A percentile compares a stretch with the other conserved stretches of the same genome.
phyloP scores from a whole-genome alignment of 2,797 vertebrate species.

The Ctenopoma multispine region DNA sequence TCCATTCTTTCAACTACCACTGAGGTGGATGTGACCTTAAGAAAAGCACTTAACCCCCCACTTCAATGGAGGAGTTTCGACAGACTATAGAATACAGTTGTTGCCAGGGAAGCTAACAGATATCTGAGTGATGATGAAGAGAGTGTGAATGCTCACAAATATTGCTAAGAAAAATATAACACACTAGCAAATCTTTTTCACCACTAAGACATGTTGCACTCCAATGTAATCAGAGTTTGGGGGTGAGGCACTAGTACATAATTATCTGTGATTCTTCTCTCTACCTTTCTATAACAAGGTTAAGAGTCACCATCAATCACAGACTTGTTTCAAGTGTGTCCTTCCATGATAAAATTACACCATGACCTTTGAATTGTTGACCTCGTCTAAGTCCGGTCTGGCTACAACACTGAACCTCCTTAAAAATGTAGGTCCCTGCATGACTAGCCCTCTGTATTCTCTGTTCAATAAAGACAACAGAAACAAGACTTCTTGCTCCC shows the following conservation, averaged over 20 bases:
- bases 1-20: neutral
- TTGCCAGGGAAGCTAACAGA: neutral
- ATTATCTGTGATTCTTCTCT: neutral
- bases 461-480: slow-evolving; percentile 2
- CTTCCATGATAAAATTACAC: neutral
- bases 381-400: no score
- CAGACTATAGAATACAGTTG: neutral
- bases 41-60: neutral
- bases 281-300: neutral
- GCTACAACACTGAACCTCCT: neutral
- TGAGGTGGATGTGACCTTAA: neutral
- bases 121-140: neutral
- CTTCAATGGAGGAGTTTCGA: neutral
- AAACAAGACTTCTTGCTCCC: slow-evolving; percentile 12
- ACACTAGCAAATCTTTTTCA: neutral
- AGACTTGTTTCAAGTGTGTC: neutral
- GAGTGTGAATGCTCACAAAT: neutral
- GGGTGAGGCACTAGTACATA: neutral
- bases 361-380: neutral
- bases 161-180: neutral
- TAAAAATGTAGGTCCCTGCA: neutral
- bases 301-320: neutral
- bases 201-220: neutral
- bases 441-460: neutral
- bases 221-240: neutral